Base-by-base conservation (phyloP, 2,888 invertebrate species). In the Sialis fuliginosa region DNA sequence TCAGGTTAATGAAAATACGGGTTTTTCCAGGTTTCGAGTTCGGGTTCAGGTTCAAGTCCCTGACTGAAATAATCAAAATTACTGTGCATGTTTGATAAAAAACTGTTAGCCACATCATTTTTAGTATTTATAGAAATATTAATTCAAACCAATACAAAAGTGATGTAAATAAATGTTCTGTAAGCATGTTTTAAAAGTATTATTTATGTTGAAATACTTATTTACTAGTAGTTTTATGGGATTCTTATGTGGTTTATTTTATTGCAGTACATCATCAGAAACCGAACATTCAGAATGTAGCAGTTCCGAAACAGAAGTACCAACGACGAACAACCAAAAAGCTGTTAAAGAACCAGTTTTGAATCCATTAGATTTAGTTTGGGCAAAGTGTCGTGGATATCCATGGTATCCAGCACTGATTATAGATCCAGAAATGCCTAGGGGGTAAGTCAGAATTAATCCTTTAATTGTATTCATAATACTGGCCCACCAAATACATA, bases 351-450 rank as follows among this genome's bases (percentile, higher is more conserved):
- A 63, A 55, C 60, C 62, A 6, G 62, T 76, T 33, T 62, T 92
- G 48, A 83, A 87, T 57, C 89, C 92, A 2, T 66, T 95, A 51
- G 90, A 92, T 62, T 73, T 95, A 42, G 95, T 96, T 2, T 96
- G 95, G 96, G 95, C 95, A 12, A 95, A 96, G 62, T 93, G 93
- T 69, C 78, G 87, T 54, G 90, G 93, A 22, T 93, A 93, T 67
- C 93, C 93, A 1, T 96, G 95, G 93, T 95, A 95, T 68, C 96
- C 95, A 42, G 95, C 95, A 5, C 69, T 96, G 52, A 93, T 93
- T 51, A 91, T 95, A 51, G 90, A 93, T 65, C 93, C 95, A 0
- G 83, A 85, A 60, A 92, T 92, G 67, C 91, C 92, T 1, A 84
- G 86, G 66, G 90, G 78, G 50, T 22, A 22, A 22, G 22, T 22